Evolutionary conservation across 2,797 vertebrate species (phyloP).

Genomic region (Spondyliosoma cantharus): DNA sequence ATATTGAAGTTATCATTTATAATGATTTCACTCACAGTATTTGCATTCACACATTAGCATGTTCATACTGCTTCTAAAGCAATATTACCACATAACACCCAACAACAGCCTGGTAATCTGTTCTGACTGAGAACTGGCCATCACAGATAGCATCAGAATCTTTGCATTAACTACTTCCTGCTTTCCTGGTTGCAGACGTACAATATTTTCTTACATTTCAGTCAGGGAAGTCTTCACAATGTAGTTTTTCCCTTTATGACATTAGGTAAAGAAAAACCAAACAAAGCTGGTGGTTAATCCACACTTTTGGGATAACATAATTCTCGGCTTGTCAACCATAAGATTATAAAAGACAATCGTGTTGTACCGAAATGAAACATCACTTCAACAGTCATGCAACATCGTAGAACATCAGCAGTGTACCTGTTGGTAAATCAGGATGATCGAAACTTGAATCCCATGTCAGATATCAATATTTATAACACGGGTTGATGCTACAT

Average conservation of each 20-base stretch:
- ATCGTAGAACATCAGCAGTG: conserved; percentile 20
- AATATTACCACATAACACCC: conserved; percentile 16
- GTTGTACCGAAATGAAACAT: conserved; percentile 45
- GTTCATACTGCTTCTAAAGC: conserved; percentile 49
- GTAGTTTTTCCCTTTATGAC: conserved; percentile 26
- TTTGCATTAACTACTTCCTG: conserved; percentile 35
- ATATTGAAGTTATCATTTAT: conserved; percentile 25
- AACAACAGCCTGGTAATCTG: not conserved
- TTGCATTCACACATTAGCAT: conserved; percentile 47
- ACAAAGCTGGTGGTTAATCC: conserved; percentile 26
- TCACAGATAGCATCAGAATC: conserved; percentile 14
- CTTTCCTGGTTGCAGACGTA: conserved; percentile 17
- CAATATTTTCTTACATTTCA: conserved; percentile 1
- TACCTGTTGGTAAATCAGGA: conserved; percentile 28
- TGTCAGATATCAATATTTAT: conserved; percentile 6
- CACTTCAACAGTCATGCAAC: conserved; percentile 39
- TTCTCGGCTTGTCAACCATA: conserved; percentile 21
- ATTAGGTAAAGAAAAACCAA: not conserved
- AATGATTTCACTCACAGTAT: conserved; percentile 66
- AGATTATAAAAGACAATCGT: conserved; percentile 35
- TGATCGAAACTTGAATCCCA: not conserved
- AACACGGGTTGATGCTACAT: conserved; percentile 66
- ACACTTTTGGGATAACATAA: not conserved
- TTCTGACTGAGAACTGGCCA: conserved; percentile 22
- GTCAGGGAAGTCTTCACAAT: conserved; percentile 17